A percentile compares a stretch with the other conserved stretches of the same genome.
Evolutionary conservation across 2,113 vertebrate species (phyloP).

Genomic region (Phyllopteryx taeniolatus): DNA sequence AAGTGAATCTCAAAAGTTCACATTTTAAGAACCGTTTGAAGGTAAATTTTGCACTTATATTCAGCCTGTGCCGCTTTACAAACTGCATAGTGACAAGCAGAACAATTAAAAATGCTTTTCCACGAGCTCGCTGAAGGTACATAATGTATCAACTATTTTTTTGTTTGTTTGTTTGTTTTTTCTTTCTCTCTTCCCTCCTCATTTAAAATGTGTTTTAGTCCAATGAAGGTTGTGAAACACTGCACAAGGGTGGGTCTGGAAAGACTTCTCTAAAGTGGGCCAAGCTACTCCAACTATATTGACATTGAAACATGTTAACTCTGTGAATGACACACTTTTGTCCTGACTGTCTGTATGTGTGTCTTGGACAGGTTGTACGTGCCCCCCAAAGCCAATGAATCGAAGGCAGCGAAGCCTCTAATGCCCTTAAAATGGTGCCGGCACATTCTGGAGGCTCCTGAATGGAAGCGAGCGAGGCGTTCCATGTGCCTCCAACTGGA

Average conservation of each 20-base stretch:
- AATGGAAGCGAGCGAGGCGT: slow-evolving; percentile 81
- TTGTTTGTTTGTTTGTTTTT: too few species aligned
- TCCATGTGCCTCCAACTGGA: slow-evolving; percentile 83
- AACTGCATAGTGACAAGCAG: too few species aligned
- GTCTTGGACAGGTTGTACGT: slow-evolving; percentile 80
- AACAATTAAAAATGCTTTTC: too few species aligned
- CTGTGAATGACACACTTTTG: not conserved
- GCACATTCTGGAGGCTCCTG: slow-evolving; percentile 81
- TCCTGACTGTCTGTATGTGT: not conserved
- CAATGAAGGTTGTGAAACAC: not conserved
- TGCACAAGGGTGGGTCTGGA: not conserved
- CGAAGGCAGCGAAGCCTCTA: slow-evolving; percentile 53
- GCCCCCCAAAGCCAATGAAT: slow-evolving; percentile 68
- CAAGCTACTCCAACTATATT: not conserved
- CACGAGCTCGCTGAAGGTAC: too few species aligned
- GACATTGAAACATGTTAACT: not conserved
- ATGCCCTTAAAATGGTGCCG: slow-evolving; percentile 88
- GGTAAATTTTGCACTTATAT: too few species aligned
- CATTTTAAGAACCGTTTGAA: too few species aligned
- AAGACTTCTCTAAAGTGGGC: not conserved
- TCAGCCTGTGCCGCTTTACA: too few species aligned
- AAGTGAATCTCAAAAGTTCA: too few species aligned
- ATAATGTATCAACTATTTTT: too few species aligned
- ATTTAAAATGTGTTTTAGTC: not conserved
- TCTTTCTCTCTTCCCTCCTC: not conserved